Base-by-base conservation (phyloP, 2,888 invertebrate genomes). In the Beris morrisii region DNA sequence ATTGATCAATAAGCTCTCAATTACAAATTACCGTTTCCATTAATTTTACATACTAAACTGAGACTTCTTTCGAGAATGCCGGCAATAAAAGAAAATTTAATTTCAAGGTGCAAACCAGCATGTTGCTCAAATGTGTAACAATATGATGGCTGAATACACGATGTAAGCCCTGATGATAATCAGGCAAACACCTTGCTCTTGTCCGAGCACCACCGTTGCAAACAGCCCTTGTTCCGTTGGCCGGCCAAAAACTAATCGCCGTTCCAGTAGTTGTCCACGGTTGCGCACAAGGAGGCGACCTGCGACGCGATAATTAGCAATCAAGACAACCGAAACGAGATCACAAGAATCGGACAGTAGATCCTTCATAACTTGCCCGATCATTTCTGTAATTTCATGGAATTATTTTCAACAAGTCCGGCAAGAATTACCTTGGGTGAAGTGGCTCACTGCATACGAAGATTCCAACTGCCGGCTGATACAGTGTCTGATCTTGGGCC, bases 261-360 rank as follows among this genome's bases (percentile, higher is more conserved):
- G 48, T 54, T 31, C 57, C 48, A 58, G 58, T 50, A 65, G 38
- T 50, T 65, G 44, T 64, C 56, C 67, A 61, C 63, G 67, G 44
- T 52, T 46, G 30, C 45, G 31, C 38, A 12, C n/a, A 7, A 32
- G 13, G 32, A 30, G 68, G 52, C 55, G 50, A 61, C 46, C 61
- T 56, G 55, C 48, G 61, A 61, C 50, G 28, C 56, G 48, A 56
- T 68, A 68, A 68, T 68, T 68, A 68, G 68, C 61, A 65, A 45
- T 54, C 56, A 61, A 65, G 56, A 65, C 50, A 59, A 61, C 59
- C 44, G 61, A 52, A 64, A 56, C 59, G 56, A 45, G 56, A 65
- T 64, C 56, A 50, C 46, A 38, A 52, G 6, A 43, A 61, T 52
- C 52, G 15, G 1, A 15, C 22, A 12, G 13, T 12, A 6, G 15